Evolutionary conservation across 2,888 invertebrate species (phyloP), one percentile per base, ranked within the genome.

Genomic region (Melangyna quadrimaculata): DNA sequence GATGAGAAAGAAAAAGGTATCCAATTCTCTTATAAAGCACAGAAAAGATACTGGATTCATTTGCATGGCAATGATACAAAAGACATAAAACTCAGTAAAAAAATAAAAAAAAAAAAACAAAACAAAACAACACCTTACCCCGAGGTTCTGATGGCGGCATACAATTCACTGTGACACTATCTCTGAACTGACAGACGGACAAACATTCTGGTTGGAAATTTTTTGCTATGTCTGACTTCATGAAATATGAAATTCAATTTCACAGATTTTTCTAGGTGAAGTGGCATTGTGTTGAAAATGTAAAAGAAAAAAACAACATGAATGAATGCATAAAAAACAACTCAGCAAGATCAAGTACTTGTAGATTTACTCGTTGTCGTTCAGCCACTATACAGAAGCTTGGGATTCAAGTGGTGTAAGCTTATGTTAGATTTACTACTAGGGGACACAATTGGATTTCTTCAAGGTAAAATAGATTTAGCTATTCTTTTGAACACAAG

Each of bases 181-280:
- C 77, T n/a, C 67, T 43, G 19, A 71, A 27, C 71, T 32, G 32
- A 65, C 48, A 74, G 70, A 71, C 71, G 53, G 70, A 71, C 74
- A 75, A 79, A 55, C 71, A 67, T 61, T 35, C 35, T 35, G 29
- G 19, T 5, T 75, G 27, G 55, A 45, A 27, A 67, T 43, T 43
- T 55, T 78, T 70, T 74, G 74, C 63, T 29, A 75, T 77, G 84
- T 77, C 69, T 80, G 80, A 79, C 84, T 79, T 80, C 86, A 86
- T 86, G 77, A 86, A 86, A 86, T 86, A 86, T 86, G 81, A 81
- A 86, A 86, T 86, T 86, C 86, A 86, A 86, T 86, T 86, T 80
- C 72, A 48, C 57, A 48, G 81, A 78, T 77, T 81, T 80, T 81
- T 80, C 81, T 78, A 57, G 55, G 63, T 81, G 69, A 72, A 77